These are phyloP conservation scores for Asarcornis scutulata DNA, from an alignment of 2,113 vertebrate genomes.

Conservation along the genomic window DNA sequence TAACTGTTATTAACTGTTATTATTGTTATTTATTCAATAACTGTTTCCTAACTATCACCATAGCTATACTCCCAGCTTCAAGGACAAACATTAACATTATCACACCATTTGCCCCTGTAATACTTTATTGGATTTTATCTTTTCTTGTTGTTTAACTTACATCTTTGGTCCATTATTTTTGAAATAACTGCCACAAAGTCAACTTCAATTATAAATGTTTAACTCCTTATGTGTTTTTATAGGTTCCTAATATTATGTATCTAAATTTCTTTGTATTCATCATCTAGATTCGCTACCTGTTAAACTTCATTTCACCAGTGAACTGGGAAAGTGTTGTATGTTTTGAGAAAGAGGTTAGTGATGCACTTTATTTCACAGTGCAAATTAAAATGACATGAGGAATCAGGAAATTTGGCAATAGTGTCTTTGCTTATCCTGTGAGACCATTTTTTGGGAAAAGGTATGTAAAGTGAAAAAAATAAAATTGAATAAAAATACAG, in stretches of 20 bases:
- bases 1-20: background rate
- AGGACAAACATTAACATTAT: background rate
- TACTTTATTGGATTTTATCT: background rate
- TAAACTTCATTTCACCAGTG: background rate
- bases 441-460: background rate
- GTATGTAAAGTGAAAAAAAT: accelerated
- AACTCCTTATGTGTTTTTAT: background rate
- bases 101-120: background rate
- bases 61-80: background rate
- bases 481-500: background rate
- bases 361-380: accelerated
- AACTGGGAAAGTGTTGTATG: background rate
- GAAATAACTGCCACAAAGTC: background rate
- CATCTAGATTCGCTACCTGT: background rate
- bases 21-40: background rate
- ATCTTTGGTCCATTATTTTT: background rate
- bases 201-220: background rate
- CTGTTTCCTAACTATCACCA: background rate
- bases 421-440: accelerated
- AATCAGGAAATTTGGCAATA: background rate
- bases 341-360: background rate
- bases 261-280: background rate
- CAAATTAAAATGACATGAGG: background rate
- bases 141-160: background rate
- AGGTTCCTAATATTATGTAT: background rate